phyloP scores from a whole-genome alignment of 2,113 vertebrate species.

The Balaenoptera acutorostrata region DNA sequence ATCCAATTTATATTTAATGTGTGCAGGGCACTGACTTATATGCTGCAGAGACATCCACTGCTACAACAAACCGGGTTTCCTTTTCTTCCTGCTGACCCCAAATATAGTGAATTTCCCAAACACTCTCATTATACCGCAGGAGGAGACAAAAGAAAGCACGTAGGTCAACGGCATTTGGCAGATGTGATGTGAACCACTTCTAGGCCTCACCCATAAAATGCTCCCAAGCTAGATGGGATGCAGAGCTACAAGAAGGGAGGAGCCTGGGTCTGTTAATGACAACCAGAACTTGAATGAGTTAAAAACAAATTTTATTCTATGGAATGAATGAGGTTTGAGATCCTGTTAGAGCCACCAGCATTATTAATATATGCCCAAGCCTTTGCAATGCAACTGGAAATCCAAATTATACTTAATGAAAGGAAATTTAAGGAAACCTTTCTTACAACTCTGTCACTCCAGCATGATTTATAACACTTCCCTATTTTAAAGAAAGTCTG shows the following conservation, averaged over 20 bases:
- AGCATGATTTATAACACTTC: not conserved
- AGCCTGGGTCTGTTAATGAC: not conserved
- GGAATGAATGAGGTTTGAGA: not conserved
- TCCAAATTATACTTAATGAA: conserved; percentile 23
- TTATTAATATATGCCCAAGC: not conserved
- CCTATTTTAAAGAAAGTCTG: not conserved
- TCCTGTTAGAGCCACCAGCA: not conserved
- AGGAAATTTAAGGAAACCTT: not conserved
- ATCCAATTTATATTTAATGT: not conserved
- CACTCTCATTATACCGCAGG: not conserved
- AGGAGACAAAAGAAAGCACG: not conserved
- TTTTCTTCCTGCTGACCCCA: not conserved
- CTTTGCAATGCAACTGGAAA: not conserved
- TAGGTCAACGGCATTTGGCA: not conserved
- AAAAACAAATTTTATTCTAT: not conserved
- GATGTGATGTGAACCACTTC: not conserved
- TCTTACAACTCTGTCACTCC: not conserved
- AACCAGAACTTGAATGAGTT: not conserved
- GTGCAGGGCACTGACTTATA: not conserved
- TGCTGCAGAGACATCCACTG: not conserved
- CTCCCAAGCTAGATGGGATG: not conserved
- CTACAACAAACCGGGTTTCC: not conserved
- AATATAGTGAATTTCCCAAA: not conserved
- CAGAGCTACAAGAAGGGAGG: not conserved
- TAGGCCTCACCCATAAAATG: not conserved